Evolutionary conservation across 2,113 vertebrate species (phyloP).

Genomic region (Oenanthe melanoleuca): DNA sequence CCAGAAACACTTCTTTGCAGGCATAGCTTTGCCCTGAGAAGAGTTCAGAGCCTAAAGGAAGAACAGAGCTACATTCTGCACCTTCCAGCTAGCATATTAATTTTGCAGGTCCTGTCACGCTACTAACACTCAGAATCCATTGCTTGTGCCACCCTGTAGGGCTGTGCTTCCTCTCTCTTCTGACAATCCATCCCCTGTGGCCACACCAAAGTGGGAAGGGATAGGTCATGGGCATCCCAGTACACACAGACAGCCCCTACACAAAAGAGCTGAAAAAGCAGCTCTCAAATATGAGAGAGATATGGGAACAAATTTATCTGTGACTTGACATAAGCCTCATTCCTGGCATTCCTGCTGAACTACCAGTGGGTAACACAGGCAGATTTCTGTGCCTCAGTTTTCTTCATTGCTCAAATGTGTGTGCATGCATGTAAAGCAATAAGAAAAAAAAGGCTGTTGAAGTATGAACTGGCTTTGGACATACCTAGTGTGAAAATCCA

Average conservation of each 20-base stretch:
- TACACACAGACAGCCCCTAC: not conserved
- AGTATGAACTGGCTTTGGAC: not conserved
- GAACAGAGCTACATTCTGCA: not conserved
- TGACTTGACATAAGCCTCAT: not conserved
- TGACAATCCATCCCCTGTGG: not conserved
- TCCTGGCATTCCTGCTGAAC: not conserved
- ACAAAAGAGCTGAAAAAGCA: not conserved
- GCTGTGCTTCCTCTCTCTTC: not conserved
- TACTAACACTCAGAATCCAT: not conserved
- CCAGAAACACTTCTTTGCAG: not conserved
- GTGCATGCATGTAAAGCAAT: not conserved
- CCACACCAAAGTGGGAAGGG: no score
- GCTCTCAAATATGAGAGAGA: not conserved
- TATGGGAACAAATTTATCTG: not conserved
- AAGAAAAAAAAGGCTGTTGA: not conserved
- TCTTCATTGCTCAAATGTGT: not conserved
- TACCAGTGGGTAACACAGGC: not conserved
- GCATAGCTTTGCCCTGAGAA: not conserved
- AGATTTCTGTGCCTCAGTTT: not conserved
- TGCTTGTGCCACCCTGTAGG: not conserved
- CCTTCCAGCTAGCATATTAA: slow-evolving; percentile 3
- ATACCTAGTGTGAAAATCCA: not conserved
- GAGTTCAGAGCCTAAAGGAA: not conserved
- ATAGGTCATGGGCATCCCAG: not conserved
- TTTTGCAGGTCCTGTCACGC: not conserved